Conservation (phyloP, 2,888 invertebrate genomes). For the Margaritifera margaritifera region DNA sequence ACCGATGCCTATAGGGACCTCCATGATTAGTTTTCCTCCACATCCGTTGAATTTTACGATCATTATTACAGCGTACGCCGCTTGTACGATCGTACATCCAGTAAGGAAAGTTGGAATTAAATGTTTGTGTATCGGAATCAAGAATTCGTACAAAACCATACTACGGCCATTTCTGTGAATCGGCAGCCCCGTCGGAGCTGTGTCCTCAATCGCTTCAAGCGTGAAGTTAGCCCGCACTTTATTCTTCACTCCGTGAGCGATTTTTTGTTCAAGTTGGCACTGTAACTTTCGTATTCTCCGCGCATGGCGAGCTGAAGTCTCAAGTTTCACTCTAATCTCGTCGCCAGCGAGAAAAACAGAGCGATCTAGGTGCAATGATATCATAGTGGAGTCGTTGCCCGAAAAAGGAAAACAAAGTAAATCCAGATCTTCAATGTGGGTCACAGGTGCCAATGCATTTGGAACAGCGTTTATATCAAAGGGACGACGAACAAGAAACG, state of each 20-base stretch:
- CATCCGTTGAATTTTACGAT: slow-evolving; percentile 52
- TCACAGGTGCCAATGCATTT: slow-evolving; percentile 51
- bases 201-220: slow-evolving; percentile 39
- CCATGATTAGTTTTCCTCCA: slow-evolving; percentile 54
- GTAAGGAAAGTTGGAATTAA: slow-evolving; percentile 57
- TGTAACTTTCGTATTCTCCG: slow-evolving; percentile 50
- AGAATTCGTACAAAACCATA: slow-evolving; percentile 46
- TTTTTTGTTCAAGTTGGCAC: slow-evolving; percentile 46
- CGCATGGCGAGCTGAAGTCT: slow-evolving; percentile 35
- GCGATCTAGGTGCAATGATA: slow-evolving; percentile 54
- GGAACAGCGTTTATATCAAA: slow-evolving; percentile 59
- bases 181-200: slow-evolving; percentile 41
- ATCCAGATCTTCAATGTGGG: slow-evolving; percentile 56
- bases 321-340: slow-evolving; percentile 53
- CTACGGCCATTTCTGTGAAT: slow-evolving; percentile 27
- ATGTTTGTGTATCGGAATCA: slow-evolving; percentile 54
- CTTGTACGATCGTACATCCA: slow-evolving; percentile 48
- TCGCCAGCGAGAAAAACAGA: slow-evolving; percentile 64
- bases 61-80: slow-evolving; percentile 54
- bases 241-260: slow-evolving; percentile 33
- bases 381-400: slow-evolving; percentile 32
- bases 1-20: slow-evolving; percentile 59
- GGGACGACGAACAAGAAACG: slow-evolving; percentile 51
- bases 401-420: slow-evolving; percentile 46
- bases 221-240: slow-evolving; percentile 38